Evolutionary conservation across 2,797 vertebrate genomes (phyloP), one percentile per base, ranked within the genome.

Genomic region (Rhinatrema bivittatum): DNA sequence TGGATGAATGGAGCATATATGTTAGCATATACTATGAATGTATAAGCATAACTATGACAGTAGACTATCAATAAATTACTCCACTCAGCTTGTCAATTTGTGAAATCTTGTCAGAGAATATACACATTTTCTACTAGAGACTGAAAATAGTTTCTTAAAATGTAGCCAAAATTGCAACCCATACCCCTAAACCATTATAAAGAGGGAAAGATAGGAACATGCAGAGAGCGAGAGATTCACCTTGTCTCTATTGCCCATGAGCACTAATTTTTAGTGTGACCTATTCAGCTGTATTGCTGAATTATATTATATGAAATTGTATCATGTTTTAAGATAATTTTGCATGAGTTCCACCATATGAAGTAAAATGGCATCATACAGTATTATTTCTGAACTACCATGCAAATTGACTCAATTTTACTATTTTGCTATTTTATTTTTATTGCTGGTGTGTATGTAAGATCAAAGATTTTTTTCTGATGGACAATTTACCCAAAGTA

Each of bases 391-490:
- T 32, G 32, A 31, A 14, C 39, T 48, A 50, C 33, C 62, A 65
- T 70, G 29, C 53, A 53, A 1, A 1, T 3, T 65, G 35, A 36
- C 36, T 54, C 60, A 65, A 56, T 72, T 76, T 71, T 53, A 44
- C 31, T 39, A 60, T 65, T 56, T 65, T 56, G 9, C 48, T 42
- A 32, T 66, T 64, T 53, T 56, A 72, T 78, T 60, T 74, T 72
- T 72, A 69, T 32, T 73, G 65, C 36, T 10, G 29, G 39, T 34
- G 62, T 71, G 57, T 29, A 46, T 42, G 37, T 51, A 68, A 64
- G 29, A 66, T 68, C 23, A 63, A n/a, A 72, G 67, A 50, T 22
- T 53, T 14, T 16, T 56, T 65, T 70, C 55, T 69, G 57, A 36
- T 28, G 42, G 48, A 41, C 53, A 54, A 50, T 69, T 60, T 54